A percentile compares a stretch with the other conserved stretches of the same genome.
Conservation (phyloP, 2,888 invertebrate species). For the Microctonus aethiopoides region DNA sequence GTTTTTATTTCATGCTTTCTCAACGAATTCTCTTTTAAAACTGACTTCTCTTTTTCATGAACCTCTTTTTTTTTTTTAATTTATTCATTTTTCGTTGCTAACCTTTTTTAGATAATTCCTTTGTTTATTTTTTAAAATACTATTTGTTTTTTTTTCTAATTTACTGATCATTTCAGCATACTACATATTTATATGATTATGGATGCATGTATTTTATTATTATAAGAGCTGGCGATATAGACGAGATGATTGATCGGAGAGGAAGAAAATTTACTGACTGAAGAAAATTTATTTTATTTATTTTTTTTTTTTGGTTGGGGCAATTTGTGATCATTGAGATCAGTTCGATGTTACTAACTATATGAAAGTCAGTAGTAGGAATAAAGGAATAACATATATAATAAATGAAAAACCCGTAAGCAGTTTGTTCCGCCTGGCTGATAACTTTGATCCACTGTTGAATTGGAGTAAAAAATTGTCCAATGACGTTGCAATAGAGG, state of each 20-base stretch:
- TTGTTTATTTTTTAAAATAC: no score
- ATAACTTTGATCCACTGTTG: not conserved
- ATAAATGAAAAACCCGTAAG: not conserved
- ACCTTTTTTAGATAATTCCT: no score
- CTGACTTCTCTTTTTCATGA: no score
- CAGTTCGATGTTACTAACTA: not conserved
- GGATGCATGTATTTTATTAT: no score
- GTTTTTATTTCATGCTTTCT: no score
- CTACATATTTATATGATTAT: no score
- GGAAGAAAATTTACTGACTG: not conserved
- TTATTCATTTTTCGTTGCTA: no score
- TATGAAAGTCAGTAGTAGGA: not conserved
- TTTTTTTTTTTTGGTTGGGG: not conserved
- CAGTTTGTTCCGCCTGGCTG: not conserved
- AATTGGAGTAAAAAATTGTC: not conserved
- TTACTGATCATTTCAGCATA: no score
- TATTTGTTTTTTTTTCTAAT: no score
- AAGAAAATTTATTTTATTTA: not conserved
- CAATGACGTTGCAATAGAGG: not conserved
- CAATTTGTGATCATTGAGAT: not conserved
- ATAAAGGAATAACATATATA: no score
- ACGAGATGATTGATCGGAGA: not conserved
- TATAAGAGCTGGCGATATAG: slow-evolving; percentile 3
- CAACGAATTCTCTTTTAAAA: no score
- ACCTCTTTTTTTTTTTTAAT: no score